phyloP scores from a whole-genome alignment of 2,888 invertebrate species.

The Diarsia dahlii region DNA sequence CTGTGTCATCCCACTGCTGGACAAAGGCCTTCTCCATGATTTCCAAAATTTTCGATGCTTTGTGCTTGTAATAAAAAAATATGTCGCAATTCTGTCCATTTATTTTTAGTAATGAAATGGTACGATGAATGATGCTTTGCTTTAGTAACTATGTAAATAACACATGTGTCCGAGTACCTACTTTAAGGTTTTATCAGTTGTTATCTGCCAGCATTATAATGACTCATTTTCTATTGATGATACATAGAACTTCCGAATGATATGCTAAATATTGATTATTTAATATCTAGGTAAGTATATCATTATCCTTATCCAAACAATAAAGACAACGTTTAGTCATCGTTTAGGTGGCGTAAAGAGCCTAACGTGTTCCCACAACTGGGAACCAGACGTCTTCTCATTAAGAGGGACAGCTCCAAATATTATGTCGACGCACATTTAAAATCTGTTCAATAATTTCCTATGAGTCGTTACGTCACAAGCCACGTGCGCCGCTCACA shows the following conservation, averaged over 20 bases:
- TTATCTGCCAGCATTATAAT: slow-evolving; percentile 10
- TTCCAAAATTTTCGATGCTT: background rate
- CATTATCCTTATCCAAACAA: slow-evolving; percentile 3
- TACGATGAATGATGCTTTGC: background rate
- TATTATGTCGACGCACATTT: slow-evolving; percentile 3
- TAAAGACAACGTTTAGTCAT: slow-evolving; percentile 32
- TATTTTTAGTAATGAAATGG: background rate
- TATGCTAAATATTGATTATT: slow-evolving; percentile 1
- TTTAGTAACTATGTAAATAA: background rate
- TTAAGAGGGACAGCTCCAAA: slow-evolving; percentile 1
- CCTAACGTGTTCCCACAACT: background rate
- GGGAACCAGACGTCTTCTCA: background rate
- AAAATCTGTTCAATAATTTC: slow-evolving; percentile 23
- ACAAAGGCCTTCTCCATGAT: no score
- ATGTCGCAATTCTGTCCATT: background rate
- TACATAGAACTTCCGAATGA: slow-evolving; percentile 24
- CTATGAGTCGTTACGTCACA: slow-evolving; percentile 64
- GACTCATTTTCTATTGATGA: slow-evolving; percentile 36
- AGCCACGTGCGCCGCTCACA: slow-evolving; percentile 71
- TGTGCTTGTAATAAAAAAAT: background rate
- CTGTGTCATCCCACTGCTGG: no score
- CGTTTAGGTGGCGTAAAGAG: background rate
- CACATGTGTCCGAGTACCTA: slow-evolving; percentile 15
- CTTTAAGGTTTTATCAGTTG: slow-evolving; percentile 13
- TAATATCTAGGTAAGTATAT: slow-evolving; percentile 8